Percentiles rank a stretch among this genome's conserved stretches.
phyloP scores from a whole-genome alignment of 2,888 invertebrate genomes.

The Scaptomyza flava region DNA sequence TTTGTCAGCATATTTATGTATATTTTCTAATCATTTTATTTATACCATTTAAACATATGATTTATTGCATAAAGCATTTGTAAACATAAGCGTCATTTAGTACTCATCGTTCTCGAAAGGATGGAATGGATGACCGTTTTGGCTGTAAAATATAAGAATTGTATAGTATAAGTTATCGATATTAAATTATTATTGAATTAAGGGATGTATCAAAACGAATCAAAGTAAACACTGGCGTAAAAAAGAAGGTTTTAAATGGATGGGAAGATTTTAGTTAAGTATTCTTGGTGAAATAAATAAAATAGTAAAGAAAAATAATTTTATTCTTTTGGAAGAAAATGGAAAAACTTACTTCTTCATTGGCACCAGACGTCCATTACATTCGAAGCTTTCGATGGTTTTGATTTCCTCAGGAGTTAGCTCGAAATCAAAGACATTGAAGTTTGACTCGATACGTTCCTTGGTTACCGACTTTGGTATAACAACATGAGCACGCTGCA shows the following conservation, averaged over 20 bases:
- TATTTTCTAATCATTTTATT: slow-evolving; percentile 15
- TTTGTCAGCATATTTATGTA: too few species aligned
- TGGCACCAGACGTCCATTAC: slow-evolving; percentile 86
- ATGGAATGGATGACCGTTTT: slow-evolving; percentile 86
- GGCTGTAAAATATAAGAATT: slow-evolving; percentile 83
- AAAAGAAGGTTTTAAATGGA: neutral
- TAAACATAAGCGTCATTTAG: slow-evolving; percentile 74
- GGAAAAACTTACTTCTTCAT: slow-evolving; percentile 65
- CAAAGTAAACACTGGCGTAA: neutral
- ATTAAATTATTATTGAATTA: neutral
- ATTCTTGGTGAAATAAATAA: slow-evolving; percentile 85
- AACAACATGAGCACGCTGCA: slow-evolving; percentile 89
- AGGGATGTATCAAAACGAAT: neutral
- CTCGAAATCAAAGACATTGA: slow-evolving; percentile 91
- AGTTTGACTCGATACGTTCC: slow-evolving; percentile 89
- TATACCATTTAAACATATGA: slow-evolving; percentile 9
- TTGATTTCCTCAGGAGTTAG: slow-evolving; percentile 88
- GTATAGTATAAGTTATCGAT: neutral
- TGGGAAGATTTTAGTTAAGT: slow-evolving; percentile 27
- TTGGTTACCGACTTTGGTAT: slow-evolving; percentile 94
- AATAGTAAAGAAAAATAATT: too few species aligned
- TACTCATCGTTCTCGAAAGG: slow-evolving; percentile 87
- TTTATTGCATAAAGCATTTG: neutral
- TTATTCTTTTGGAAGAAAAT: neutral
- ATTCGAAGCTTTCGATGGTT: slow-evolving; percentile 89